Conservation (phyloP, 2,888 invertebrate genomes). For the Esperia sulphurella region DNA sequence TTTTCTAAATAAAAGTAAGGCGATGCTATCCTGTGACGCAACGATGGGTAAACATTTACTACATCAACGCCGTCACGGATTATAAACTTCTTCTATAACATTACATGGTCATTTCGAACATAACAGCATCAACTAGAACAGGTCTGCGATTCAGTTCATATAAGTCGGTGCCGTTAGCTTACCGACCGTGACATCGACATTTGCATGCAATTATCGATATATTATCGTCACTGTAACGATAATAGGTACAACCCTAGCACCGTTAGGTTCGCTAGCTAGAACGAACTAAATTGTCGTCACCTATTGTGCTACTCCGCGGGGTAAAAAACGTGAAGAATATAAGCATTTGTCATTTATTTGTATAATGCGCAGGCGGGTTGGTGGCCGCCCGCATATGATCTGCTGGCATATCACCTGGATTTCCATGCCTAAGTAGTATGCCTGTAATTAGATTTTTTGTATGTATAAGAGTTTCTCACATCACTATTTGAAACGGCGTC, state of each 20-base stretch:
- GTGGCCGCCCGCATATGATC: too few relatives aligned
- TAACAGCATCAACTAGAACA: background rate
- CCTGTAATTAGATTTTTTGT: too few relatives aligned
- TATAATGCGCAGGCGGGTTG: too few relatives aligned
- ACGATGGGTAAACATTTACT: background rate
- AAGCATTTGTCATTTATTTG: too few relatives aligned
- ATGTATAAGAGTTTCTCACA: too few relatives aligned
- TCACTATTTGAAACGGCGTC: too few relatives aligned
- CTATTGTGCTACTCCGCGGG: too few relatives aligned
- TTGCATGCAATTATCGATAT: conserved; percentile 34
- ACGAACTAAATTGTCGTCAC: background rate
- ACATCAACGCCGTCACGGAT: background rate
- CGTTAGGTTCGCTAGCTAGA: background rate
- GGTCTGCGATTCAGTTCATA: background rate
- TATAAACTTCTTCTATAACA: background rate
- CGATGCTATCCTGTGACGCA: too few relatives aligned
- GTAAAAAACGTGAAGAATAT: too few relatives aligned
- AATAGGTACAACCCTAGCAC: background rate
- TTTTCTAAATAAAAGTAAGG: too few relatives aligned
- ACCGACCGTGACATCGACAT: conserved; percentile 28
- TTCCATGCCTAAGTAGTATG: too few relatives aligned
- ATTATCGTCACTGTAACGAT: conserved; percentile 11
- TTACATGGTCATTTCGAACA: background rate
- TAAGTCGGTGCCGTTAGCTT: conserved; percentile 20
- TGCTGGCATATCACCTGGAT: too few relatives aligned